phyloP scores from a whole-genome alignment of 2,797 vertebrate genomes.

The Nyctalus aviator region DNA sequence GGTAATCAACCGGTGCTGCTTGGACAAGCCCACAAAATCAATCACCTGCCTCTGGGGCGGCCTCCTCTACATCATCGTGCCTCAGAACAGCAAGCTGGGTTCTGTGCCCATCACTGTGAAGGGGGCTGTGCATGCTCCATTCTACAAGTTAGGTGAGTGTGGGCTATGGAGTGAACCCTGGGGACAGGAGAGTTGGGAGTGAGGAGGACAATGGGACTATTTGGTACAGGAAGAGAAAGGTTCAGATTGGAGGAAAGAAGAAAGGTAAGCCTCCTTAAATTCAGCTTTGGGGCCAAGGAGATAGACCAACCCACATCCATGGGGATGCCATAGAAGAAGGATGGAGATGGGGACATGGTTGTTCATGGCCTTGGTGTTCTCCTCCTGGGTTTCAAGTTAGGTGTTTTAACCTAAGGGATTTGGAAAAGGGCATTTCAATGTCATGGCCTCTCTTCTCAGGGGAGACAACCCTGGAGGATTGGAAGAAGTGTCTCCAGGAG shows the following conservation, averaged over 20 bases:
- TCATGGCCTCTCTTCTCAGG: conserved; percentile 62
- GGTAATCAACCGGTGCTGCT: conserved; percentile 87
- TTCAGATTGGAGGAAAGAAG: background rate
- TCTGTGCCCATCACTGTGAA: conserved; percentile 86
- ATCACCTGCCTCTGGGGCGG: conserved; percentile 95
- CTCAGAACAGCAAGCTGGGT: conserved; percentile 86
- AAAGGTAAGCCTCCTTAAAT: background rate
- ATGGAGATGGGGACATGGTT: too few relatives aligned
- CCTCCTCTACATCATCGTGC: conserved; percentile 92
- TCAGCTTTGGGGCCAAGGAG: background rate
- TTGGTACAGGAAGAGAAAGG: background rate
- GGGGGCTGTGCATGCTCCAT: conserved; percentile 90
- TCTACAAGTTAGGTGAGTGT: conserved; percentile 92
- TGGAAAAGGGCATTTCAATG: background rate
- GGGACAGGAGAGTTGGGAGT: background rate
- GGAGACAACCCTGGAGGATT: conserved; percentile 74
- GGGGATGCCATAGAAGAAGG: background rate
- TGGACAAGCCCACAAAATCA: conserved; percentile 88
- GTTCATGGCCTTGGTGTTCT: background rate
- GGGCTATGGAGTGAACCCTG: accelerated
- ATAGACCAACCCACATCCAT: background rate
- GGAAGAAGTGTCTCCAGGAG: conserved; percentile 74
- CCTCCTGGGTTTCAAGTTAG: background rate
- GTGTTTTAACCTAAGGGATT: background rate
- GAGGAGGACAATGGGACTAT: background rate